Evolutionary conservation across 2,888 invertebrate genomes (phyloP).

Genomic region (Folsomia manolachei): DNA sequence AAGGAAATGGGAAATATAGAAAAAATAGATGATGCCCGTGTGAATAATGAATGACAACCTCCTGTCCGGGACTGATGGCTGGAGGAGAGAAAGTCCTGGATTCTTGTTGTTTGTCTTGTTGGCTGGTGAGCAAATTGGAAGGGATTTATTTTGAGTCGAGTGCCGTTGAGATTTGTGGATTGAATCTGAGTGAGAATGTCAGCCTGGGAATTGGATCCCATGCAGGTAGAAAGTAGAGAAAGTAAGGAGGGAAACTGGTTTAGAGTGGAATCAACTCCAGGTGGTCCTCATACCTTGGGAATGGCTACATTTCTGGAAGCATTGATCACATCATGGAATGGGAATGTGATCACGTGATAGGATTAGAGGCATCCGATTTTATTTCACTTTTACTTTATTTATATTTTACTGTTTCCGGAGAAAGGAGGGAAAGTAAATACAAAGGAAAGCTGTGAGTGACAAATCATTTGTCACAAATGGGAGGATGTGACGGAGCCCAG

Average conservation of each 20-base stretch:
- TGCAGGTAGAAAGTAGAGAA: background rate
- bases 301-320: background rate
- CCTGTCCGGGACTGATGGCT: too few relatives aligned
- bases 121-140: too few relatives aligned
- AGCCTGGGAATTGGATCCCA: background rate
- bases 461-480: too few relatives aligned
- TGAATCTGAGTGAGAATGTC: slow-evolving; percentile 7
- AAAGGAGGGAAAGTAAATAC: too few relatives aligned
- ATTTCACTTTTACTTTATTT: background rate
- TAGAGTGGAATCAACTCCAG: slow-evolving; percentile 4
- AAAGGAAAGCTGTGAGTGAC: too few relatives aligned
- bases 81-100: too few relatives aligned
- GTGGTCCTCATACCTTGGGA: background rate
- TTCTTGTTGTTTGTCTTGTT: too few relatives aligned
- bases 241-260: background rate
- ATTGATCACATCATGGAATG: background rate
- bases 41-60: background rate
- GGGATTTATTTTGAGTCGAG: too few relatives aligned
- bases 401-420: background rate
- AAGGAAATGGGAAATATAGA: background rate
- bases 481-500: too few relatives aligned
- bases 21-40: background rate
- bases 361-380: background rate
- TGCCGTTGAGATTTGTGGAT: background rate
- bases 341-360: background rate